Base-by-base conservation (phyloP, 1,140 invertebrate species). In the Pogonus chalceus region DNA sequence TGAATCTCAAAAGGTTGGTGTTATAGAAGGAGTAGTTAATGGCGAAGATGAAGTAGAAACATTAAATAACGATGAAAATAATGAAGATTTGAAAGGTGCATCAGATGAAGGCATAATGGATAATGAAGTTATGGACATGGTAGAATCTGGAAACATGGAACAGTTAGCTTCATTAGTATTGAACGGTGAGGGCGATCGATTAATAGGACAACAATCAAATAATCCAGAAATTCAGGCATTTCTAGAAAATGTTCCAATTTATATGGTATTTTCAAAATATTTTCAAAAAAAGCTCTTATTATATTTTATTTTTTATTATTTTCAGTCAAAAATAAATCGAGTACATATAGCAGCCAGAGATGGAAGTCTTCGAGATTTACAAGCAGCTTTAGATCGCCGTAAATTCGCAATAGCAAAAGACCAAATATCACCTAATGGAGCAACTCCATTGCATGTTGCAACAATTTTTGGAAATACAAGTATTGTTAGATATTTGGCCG, bases 371-470 rank as follows among this genome's bases (percentile, higher is more conserved):
- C 71, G 86, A 61, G 88, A 90, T 58, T 72, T 96, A 22, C 89
- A 93, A 73, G 81, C 83, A 49, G 82, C 91, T 2, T 73, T 95
- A 58, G 92, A 96, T 73, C 73, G 92, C 52, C 87, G 90, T 65
- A 92, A 94, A 78, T 89, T 96, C 65, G 90, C 90, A 7, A 79
- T 91, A 37, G 88, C 90, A 4, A 80, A 87, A 60, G 88, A 95
- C 71, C 76, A 78, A 51, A 77, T 81, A 56, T 87, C 85, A 39
- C 79, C 88, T 26, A 84, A 88, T 61, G 90, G 92, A n/a, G 84
- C 92, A 21, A 93, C 92, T 0, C 88, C 94, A 1, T 73, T 98
- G 35, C 95, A 98, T 70, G 92, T 94, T 49, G 92, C 93, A 7
- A 85, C 88, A 0, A 78, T 95, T 53, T 88, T 86, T 69, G 85